Evolutionary conservation across 2,888 invertebrate species (phyloP), one percentile per base, ranked within the genome.

Genomic region (Seladonia tumulorum): DNA sequence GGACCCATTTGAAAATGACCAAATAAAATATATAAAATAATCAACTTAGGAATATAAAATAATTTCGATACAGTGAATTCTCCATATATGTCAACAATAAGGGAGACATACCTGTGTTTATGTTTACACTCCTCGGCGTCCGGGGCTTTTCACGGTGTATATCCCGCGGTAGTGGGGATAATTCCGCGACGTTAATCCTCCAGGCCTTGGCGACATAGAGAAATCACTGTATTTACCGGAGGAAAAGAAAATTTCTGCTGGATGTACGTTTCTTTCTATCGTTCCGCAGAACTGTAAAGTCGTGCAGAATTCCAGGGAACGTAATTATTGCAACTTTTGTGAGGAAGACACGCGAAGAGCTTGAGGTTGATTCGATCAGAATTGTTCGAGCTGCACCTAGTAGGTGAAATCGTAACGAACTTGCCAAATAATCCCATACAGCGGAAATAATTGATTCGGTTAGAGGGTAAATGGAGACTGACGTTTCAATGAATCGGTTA

Each of bases 401-500:
- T n/a, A n/a, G n/a, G 66, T 8, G 8, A 8, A 66, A 66, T 35
- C 35, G 35, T 66, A 10, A 35, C 66, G 16, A 66, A 66, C 39
- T 68, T 12, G 2, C n/a, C 42, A 2, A 42, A 70, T 22, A 70
- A 70, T n/a, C 39, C 42, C 22, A 70, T 22, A 42, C 12, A 16
- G 22, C 42, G 12, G n/a, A n/a, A 8, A 35, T 22, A 39, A 22
- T 22, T 39, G 66, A 70, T 29, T 63, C 63, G 29, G 63, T 18
- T 18, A 1, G 42, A 2, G 42, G 14, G 2, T 39, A 42, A 39
- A 70, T n/a, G 42, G 39, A 70, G 70, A 70, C 14, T 70, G 70
- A 42, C n/a, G 5, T 39, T 70, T 42, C 39, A 70, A 70, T 42
- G 39, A 70, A 42, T 70, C 70, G 39, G n/a, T 70, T 70, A 42